phyloP scores from a whole-genome alignment of 1,140 invertebrate species.

The honey bee (Apis mellifera) region Amel_HAv3.1 CM009931.2:20603501-20604000 shows the following conservation, averaged over 20 bases:
- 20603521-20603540: slow-evolving; percentile 30
- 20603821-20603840: not conserved
- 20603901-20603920: too few species aligned
- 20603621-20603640: not conserved
- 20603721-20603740: too few species aligned
- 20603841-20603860: too few species aligned
- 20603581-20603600: not conserved
- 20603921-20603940: not conserved
- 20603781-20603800: not conserved
- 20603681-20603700: too few species aligned
- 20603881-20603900: too few species aligned
- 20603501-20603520: too few species aligned
- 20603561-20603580: slow-evolving; percentile 1
- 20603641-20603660: not conserved
- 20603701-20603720: too few species aligned
- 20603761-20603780: not conserved
- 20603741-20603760: not conserved
- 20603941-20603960: not conserved
- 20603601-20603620: not conserved
- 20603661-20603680: not conserved
- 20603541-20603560: not conserved
- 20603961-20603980: not conserved
- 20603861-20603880: not conserved
- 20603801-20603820: not conserved
- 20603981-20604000: too few species aligned